phyloP scores from a whole-genome alignment of 1,140 invertebrate species.

The Holcopasites calliopsidis region DNA sequence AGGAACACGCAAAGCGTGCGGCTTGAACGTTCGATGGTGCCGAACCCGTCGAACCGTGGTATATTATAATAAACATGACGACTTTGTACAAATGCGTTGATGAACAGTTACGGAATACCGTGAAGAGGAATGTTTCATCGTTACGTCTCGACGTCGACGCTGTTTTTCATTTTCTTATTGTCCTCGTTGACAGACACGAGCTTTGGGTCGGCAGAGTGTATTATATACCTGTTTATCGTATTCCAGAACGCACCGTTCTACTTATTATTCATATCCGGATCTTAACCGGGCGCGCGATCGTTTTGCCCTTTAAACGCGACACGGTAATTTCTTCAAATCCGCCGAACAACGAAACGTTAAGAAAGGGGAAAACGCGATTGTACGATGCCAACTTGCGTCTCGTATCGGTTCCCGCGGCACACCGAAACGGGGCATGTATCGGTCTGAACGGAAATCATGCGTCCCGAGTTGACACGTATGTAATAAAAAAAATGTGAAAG shows the following conservation, averaged over 20 bases:
- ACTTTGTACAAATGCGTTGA: constrained; percentile 21
- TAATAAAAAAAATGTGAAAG: not conserved
- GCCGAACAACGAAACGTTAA: not conserved
- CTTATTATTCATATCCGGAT: not conserved
- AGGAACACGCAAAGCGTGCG: not conserved
- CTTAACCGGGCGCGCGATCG: constrained; percentile 41
- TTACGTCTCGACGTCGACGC: constrained; percentile 1
- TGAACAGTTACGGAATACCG: constrained; percentile 5
- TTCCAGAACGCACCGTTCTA: not conserved
- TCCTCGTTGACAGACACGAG: constrained; percentile 37
- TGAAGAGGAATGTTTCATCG: not conserved
- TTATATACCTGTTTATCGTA: not conserved
- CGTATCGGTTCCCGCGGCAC: not conserved
- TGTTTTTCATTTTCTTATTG: too few relatives aligned
- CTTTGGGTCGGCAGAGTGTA: not conserved
- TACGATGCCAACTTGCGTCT: not conserved
- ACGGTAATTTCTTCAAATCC: constrained; percentile 8
- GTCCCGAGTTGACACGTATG: not conserved
- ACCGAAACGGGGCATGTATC: not conserved
- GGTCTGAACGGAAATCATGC: not conserved
- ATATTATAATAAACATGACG: not conserved
- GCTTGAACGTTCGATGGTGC: not conserved
- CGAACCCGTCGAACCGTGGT: not conserved
- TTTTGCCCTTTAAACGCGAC: constrained; percentile 9
- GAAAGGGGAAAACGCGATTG: not conserved